Percentiles rank a stretch among this genome's conserved stretches.
These are phyloP conservation scores for Agrotis puta DNA, from an alignment of 2,888 invertebrate species.

Conservation along the genomic window DNA sequence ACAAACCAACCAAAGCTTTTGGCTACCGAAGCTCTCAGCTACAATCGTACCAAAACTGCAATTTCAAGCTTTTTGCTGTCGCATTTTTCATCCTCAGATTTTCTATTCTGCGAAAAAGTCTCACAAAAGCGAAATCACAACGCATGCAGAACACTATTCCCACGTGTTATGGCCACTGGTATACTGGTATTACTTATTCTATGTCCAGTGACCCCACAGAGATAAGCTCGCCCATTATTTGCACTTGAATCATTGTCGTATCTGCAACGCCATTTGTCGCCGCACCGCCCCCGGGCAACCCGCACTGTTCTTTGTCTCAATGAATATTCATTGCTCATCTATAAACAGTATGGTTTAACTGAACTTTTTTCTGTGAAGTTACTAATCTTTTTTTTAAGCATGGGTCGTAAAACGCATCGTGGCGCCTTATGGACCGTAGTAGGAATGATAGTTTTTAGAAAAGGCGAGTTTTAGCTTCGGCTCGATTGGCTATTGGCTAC, in stretches of 20 bases:
- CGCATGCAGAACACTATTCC: conserved; percentile 47
- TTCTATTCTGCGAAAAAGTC: background rate
- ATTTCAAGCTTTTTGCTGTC: background rate
- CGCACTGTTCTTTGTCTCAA: conserved; percentile 71
- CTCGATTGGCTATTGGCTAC: background rate
- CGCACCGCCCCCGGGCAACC: conserved; percentile 57
- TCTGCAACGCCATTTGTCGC: conserved; percentile 77
- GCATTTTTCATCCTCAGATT: background rate
- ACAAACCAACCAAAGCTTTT: background rate
- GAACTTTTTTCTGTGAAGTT: conserved; percentile 32
- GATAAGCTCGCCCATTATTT: conserved; percentile 80
- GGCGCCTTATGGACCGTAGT: conserved; percentile 7
- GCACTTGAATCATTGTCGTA: conserved; percentile 80
- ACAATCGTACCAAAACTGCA: conserved; percentile 5
- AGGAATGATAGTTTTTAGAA: conserved; percentile 10
- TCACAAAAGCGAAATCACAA: conserved; percentile 10
- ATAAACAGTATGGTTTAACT: conserved; percentile 60
- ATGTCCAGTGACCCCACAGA: conserved; percentile 68
- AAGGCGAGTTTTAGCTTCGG: background rate
- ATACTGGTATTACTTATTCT: conserved; percentile 63
- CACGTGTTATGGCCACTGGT: conserved; percentile 45
- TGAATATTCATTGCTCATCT: conserved; percentile 79
- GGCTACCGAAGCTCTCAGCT: background rate
- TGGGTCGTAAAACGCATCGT: conserved; percentile 34
- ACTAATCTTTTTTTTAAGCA: conserved; percentile 32